A percentile compares a stretch with the other conserved stretches of the same genome.
Evolutionary conservation across 2,888 invertebrate genomes (phyloP).

Genomic region (Cephus runcator): DNA sequence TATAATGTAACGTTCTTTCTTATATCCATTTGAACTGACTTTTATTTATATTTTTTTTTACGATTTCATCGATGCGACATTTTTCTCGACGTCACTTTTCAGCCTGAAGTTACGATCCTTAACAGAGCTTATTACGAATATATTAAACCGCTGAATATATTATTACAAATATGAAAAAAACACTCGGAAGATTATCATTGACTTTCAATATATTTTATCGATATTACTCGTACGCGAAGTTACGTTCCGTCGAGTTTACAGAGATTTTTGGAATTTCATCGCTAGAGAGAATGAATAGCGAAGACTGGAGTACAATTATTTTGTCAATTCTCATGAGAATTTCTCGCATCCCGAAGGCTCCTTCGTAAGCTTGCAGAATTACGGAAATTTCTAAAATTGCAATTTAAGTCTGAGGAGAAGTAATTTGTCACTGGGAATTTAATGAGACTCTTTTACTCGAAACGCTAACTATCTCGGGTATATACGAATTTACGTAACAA

Average conservation of each 20-base stretch:
- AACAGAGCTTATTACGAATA: neutral
- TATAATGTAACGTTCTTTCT: neutral
- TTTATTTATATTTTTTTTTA: neutral
- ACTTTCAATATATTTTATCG: neutral
- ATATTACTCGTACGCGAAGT: neutral
- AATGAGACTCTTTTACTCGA: neutral
- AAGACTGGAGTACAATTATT: neutral
- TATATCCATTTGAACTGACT: neutral
- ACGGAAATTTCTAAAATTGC: slow-evolving; percentile 42
- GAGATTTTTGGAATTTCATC: neutral
- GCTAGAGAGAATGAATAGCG: neutral
- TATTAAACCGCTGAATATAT: neutral
- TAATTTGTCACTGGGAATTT: slow-evolving; percentile 37
- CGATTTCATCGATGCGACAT: neutral
- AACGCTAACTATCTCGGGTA: neutral
- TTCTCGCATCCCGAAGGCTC: neutral
- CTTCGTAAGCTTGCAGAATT: neutral
- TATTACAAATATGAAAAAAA: neutral
- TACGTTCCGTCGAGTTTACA: neutral
- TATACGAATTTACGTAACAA: neutral
- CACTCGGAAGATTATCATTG: neutral
- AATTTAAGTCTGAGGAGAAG: slow-evolving; percentile 44
- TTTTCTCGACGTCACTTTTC: neutral
- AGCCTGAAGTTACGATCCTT: neutral
- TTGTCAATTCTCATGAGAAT: neutral